Evolutionary conservation across 2,888 invertebrate species (phyloP).

Genomic region (Copidosoma aretas): DNA sequence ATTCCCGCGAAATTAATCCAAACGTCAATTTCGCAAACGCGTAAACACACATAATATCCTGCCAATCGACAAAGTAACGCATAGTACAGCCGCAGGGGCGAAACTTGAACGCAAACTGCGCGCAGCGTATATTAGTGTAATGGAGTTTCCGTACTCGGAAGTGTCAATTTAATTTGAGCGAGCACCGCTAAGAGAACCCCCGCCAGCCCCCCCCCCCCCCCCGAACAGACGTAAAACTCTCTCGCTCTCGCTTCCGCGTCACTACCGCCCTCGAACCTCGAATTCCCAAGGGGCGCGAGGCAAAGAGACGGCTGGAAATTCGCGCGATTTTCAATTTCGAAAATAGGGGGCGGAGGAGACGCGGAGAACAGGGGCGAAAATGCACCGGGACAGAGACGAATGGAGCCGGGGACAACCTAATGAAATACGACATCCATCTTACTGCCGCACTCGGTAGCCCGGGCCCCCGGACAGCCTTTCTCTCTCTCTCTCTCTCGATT

Average conservation of each 20-base stretch:
- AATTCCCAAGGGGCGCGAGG: too few relatives aligned
- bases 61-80: too few relatives aligned
- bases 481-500: neutral
- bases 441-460: slow-evolving; percentile 38
- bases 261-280: too few relatives aligned
- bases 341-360: neutral
- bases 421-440: slow-evolving; percentile 55
- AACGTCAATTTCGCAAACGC: too few relatives aligned
- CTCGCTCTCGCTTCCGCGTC: neutral
- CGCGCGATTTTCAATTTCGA: neutral
- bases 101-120: too few relatives aligned
- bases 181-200: neutral
- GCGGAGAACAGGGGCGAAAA: slow-evolving; percentile 5
- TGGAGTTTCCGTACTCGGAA: too few relatives aligned
- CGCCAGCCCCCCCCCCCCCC: neutral
- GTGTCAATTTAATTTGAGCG: neutral
- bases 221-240: neutral
- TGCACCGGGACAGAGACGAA: slow-evolving; percentile 35
- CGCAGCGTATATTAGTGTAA: too few relatives aligned
- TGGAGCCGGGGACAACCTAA: slow-evolving; percentile 46
- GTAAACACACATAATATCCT: too few relatives aligned
- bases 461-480: neutral
- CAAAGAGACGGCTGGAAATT: neutral
- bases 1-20: too few relatives aligned
- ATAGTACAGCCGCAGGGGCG: too few relatives aligned